Base-by-base conservation (phyloP, 1,140 invertebrate genomes). In the Pogonognathellus flavescens region DNA sequence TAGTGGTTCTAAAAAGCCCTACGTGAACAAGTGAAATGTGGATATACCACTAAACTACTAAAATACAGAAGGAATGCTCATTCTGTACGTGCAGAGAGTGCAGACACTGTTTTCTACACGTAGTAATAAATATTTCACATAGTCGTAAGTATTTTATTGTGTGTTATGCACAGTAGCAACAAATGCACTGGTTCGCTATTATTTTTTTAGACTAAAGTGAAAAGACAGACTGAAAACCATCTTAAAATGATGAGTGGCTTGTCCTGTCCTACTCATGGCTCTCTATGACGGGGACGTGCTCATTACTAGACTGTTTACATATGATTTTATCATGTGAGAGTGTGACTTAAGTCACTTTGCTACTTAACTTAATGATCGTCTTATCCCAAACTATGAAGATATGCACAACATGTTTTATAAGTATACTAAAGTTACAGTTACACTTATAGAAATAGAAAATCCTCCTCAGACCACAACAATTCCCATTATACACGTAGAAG, bases 371-470 rank as follows among this genome's bases (percentile, higher is more conserved):
- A 76, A 76, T 76, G 41, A 31, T 50, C 41, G 49, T 76, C 41
- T 31, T 31, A 76, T 76, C 70, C 41, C 70, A 76, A 76, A 76
- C n/a, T n/a, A n/a, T 76, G 70, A 9, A 41, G 31, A 41, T 41
- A 41, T 6, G 1, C 2, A 41, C 31, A 41, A 41, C 31, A 41
- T 41, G 31, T 41, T 41, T 41, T 41, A 41, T 41, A 41, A 41
- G 31, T 41, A 41, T 41, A 41, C 2, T 41, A 41, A n/a, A n/a
- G n/a, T n/a, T n/a, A 41, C 31, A 41, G 31, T 41, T 25, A 66
- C 18, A 66, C 13, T 22, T 66, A 13, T 10, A 31, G 62, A 60
- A 60, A 60, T 60, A 60, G 59, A 66, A 20, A 41, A 41, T 41
- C 31, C 31, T 41, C 31, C 31, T 41, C 31, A 66, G 62, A 66